Conservation (phyloP, 1,140 invertebrate species). For the Leptonema lineaticorne region DNA sequence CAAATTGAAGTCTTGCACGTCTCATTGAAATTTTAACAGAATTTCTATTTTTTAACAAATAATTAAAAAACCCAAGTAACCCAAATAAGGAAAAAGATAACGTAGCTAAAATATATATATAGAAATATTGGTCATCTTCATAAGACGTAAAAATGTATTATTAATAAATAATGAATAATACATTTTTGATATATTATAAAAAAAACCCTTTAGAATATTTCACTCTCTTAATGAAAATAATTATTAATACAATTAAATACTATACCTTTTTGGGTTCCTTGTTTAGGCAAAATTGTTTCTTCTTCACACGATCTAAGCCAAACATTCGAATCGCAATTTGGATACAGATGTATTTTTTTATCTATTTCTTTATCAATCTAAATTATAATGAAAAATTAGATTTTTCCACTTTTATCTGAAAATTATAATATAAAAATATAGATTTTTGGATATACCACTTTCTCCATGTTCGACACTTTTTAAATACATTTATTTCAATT, state of each 20-base stretch:
- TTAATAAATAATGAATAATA: not conserved
- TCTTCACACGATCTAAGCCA: conserved; percentile 78
- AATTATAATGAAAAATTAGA: not conserved
- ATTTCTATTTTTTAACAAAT: too few relatives aligned
- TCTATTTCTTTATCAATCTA: not conserved
- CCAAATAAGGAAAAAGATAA: too few relatives aligned
- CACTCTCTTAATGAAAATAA: not conserved
- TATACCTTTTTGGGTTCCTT: conserved; percentile 61
- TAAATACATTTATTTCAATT: too few relatives aligned
- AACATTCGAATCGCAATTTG: conserved; percentile 70
- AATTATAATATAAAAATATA: too few relatives aligned
- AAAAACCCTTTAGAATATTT: not conserved
- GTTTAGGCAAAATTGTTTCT: conserved; percentile 68
- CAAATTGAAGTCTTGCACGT: too few relatives aligned
- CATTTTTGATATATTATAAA: not conserved
- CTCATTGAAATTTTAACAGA: too few relatives aligned
- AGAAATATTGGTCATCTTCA: not conserved
- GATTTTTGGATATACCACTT: too few relatives aligned
- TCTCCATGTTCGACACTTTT: too few relatives aligned
- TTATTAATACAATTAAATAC: conserved; percentile 7
- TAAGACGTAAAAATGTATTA: not conserved
- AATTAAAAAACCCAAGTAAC: too few relatives aligned
- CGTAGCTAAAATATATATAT: too few relatives aligned
- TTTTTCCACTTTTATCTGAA: too few relatives aligned
- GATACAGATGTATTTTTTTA: conserved; percentile 53